Evolutionary conservation across 1,140 invertebrate species (phyloP).

Genomic region (Campoletis sonorensis): DNA sequence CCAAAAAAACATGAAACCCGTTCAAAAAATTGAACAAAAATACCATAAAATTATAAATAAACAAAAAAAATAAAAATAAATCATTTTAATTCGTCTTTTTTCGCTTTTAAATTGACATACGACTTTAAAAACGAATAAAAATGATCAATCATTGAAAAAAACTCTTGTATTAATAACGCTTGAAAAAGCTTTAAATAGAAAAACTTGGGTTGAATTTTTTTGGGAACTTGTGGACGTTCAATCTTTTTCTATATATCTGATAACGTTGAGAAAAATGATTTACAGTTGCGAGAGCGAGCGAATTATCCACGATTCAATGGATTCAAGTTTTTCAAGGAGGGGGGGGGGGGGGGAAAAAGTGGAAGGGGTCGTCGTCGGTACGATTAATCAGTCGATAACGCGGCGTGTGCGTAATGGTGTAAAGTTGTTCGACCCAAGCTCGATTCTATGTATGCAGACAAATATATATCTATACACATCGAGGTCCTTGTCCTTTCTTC

Average conservation of each 20-base stretch:
- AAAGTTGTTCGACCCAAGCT: slow-evolving; percentile 29
- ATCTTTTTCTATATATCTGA: background rate
- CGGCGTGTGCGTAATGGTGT: slow-evolving; percentile 39
- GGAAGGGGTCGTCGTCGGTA: slow-evolving; percentile 11
- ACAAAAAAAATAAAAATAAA: too few relatives aligned
- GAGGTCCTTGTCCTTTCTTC: slow-evolving; percentile 32
- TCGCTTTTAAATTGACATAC: too few relatives aligned
- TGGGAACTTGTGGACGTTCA: background rate
- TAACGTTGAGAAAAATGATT: slow-evolving; percentile 28
- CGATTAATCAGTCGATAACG: slow-evolving; percentile 43
- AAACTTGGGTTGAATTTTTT: background rate
- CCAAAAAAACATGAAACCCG: too few relatives aligned
- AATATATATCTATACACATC: background rate
- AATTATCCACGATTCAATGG: slow-evolving; percentile 40
- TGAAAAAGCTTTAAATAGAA: too few relatives aligned
- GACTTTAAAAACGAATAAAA: too few relatives aligned
- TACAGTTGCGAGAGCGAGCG: background rate
- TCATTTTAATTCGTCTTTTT: too few relatives aligned
- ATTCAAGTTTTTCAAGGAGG: slow-evolving; percentile 24
- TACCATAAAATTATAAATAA: too few relatives aligned
- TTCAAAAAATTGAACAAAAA: too few relatives aligned
- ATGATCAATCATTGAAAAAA: too few relatives aligned
- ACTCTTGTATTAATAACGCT: too few relatives aligned
- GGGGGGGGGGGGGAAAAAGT: slow-evolving; percentile 7
- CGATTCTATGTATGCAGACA: background rate